Percentiles rank a stretch among this genome's conserved stretches.
phyloP scores from a whole-genome alignment of 2,888 invertebrate species.

The Adelphocoris suturalis region DNA sequence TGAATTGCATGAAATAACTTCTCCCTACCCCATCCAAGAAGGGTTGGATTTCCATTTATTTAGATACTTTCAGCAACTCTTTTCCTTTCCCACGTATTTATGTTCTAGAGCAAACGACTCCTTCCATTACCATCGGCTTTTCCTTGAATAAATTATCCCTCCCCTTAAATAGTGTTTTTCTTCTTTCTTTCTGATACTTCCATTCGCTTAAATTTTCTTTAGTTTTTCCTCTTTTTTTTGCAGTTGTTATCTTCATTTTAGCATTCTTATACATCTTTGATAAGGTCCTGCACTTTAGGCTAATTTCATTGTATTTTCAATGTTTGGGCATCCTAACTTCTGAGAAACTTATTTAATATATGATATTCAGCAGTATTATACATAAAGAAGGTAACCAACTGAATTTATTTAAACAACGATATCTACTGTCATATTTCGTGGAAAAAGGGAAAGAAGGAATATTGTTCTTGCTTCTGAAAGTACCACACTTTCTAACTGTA shows the following conservation, averaged over 20 bases:
- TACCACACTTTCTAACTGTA: no score
- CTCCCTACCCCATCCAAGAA: conserved; percentile 74
- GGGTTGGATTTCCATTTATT: conserved; percentile 75
- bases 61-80: conserved; percentile 75
- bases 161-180: conserved; percentile 67
- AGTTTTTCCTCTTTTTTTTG: conserved; percentile 2
- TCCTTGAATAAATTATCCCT: conserved; percentile 73
- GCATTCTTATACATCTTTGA: conserved; percentile 16
- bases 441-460: no score
- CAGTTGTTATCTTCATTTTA: neutral
- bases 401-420: no score
- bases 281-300: neutral
- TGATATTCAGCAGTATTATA: no score
- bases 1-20: conserved; percentile 77
- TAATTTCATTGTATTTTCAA: no score
- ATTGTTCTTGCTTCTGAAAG: no score
- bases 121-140: conserved; percentile 74
- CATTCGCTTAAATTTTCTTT: conserved; percentile 38
- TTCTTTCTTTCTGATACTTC: conserved; percentile 39
- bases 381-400: no score
- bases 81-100: conserved; percentile 73
- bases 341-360: no score
- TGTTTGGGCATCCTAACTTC: no score
- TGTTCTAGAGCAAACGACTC: conserved; percentile 74
- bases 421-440: no score